A percentile compares a stretch with the other conserved stretches of the same genome.
phyloP scores from a whole-genome alignment of 2,797 vertebrate genomes.

The Orientallactaga sibirica region DNA sequence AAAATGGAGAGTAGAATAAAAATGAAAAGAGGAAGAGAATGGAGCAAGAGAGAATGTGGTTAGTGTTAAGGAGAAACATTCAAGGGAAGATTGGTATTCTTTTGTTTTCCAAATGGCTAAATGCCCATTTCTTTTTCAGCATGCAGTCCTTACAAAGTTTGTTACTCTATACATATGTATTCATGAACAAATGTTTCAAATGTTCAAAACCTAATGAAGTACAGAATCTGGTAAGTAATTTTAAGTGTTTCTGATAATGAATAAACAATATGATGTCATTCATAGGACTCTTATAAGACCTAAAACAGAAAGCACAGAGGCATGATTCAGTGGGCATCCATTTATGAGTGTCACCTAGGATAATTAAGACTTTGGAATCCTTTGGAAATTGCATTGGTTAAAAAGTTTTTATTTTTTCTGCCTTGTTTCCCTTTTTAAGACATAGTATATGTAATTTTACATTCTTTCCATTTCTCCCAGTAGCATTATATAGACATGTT shows the following conservation, averaged over 20 bases:
- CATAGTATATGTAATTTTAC: background rate
- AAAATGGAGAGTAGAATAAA: background rate
- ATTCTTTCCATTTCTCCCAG: background rate
- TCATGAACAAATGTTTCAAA: background rate
- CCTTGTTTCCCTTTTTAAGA: background rate
- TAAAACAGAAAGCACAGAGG: background rate
- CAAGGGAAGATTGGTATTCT: no score
- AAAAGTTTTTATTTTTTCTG: no score
- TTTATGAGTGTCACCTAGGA: background rate
- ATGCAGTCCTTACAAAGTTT: no score
- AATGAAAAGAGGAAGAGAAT: background rate
- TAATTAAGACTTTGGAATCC: background rate
- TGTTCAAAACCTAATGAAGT: background rate
- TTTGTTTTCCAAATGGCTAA: background rate
- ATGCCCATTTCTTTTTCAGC: background rate
- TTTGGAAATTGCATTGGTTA: background rate
- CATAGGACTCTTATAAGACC: background rate
- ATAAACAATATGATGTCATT: background rate
- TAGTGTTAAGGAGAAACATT: background rate
- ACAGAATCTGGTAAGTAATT: background rate
- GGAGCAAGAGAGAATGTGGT: background rate
- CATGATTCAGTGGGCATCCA: background rate
- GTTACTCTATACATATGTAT: no score
- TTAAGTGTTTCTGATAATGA: slow-evolving; percentile 2
- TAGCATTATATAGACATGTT: background rate